Conservation (phyloP, 2,797 vertebrate genomes). For the Trachurus trachurus region DNA sequence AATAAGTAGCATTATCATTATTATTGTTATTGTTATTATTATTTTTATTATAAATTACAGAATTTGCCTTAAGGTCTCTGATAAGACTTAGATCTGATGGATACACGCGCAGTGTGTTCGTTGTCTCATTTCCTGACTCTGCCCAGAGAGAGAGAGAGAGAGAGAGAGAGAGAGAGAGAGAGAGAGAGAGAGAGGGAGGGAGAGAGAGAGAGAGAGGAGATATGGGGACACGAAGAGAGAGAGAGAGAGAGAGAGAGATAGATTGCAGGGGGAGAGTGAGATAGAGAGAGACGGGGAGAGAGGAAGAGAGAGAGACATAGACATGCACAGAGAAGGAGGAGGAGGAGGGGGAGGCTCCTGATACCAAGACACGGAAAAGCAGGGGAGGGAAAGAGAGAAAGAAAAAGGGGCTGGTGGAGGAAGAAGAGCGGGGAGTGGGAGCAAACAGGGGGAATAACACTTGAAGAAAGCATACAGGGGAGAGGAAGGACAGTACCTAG, state of each 20-base stretch:
- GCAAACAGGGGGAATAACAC: slow-evolving; percentile 85
- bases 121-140: slow-evolving; percentile 87
- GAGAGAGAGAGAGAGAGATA: slow-evolving; percentile 32
- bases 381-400: slow-evolving; percentile 84
- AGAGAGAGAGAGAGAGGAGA: slow-evolving; percentile 58
- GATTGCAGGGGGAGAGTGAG: slow-evolving; percentile 52
- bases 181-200: slow-evolving; percentile 33
- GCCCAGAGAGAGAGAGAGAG: slow-evolving; percentile 63
- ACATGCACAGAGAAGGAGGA: slow-evolving; percentile 59
- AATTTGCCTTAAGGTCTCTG: slow-evolving; percentile 23
- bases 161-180: slow-evolving; percentile 48
- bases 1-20: not conserved
- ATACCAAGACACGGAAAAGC: slow-evolving; percentile 87
- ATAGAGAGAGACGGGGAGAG: slow-evolving; percentile 34
- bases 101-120: slow-evolving; percentile 70
- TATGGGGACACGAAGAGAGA: slow-evolving; percentile 58
- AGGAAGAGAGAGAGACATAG: slow-evolving; percentile 51
- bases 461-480: slow-evolving; percentile 76
- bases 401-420: slow-evolving; percentile 81
- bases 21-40: slow-evolving; percentile 7
- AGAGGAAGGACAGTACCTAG: slow-evolving; percentile 76
- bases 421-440: slow-evolving; percentile 81
- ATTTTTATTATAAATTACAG: slow-evolving; percentile 2
- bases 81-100: slow-evolving; percentile 70
- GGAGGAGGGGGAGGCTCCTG: slow-evolving; percentile 84